A percentile compares a stretch with the other conserved stretches of the same genome.
Conservation (phyloP, 2,113 vertebrate species). For the Psilopsiagon aymara region DNA sequence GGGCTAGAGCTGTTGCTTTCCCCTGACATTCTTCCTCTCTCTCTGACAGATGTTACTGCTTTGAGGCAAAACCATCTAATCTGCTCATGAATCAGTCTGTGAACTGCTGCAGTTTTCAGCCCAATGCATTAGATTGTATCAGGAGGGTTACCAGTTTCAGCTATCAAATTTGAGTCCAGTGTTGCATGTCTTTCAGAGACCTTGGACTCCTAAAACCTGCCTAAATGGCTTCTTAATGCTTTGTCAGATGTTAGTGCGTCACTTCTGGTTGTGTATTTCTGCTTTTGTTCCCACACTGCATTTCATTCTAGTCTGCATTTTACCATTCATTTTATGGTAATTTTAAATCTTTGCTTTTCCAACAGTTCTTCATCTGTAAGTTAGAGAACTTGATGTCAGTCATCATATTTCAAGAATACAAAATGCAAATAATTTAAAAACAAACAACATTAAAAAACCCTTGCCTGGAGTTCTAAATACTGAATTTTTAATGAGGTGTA, state of each 20-base stretch:
- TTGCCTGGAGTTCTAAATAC: not conserved
- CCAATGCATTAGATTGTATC: not conserved
- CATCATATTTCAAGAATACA: not conserved
- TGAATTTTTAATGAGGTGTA: not conserved
- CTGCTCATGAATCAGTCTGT: constrained; percentile 21
- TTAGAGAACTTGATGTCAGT: not conserved
- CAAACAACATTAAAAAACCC: not conserved
- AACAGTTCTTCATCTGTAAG: not conserved
- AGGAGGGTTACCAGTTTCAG: not conserved
- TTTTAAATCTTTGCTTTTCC: constrained; percentile 7
- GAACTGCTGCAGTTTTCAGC: constrained; percentile 23
- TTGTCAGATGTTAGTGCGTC: not conserved
- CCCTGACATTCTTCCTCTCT: not conserved
- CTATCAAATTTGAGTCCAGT: not conserved
- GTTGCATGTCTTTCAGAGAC: constrained; percentile 15
- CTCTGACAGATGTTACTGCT: constrained; percentile 42
- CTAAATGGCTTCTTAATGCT: constrained; percentile 12
- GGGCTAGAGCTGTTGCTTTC: not conserved
- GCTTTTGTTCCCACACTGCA: not conserved
- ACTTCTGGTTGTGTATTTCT: not conserved
- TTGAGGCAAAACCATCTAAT: constrained; percentile 20
- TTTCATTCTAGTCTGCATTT: constrained; percentile 34
- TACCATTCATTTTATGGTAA: not conserved
- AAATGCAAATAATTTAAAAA: not conserved
- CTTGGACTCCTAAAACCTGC: constrained; percentile 17